phyloP scores from a whole-genome alignment of 2,113 vertebrate genomes.

The Corythornis madagascariensis region DNA sequence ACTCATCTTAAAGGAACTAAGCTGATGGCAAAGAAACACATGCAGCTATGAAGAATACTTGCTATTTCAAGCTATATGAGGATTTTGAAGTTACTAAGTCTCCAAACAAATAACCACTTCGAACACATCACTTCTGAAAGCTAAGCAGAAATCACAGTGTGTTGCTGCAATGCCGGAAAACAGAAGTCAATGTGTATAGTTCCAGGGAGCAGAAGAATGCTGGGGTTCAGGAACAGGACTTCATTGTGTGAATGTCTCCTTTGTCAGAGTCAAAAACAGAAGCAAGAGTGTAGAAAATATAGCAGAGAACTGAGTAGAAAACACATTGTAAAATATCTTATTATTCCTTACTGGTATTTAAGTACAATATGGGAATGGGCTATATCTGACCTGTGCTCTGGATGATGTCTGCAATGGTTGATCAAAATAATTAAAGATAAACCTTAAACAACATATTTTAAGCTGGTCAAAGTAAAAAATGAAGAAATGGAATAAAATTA shows the following conservation, averaged over 20 bases:
- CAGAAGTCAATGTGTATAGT: accelerated
- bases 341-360: neutral
- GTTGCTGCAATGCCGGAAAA: neutral
- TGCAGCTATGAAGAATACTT: neutral
- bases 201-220: neutral
- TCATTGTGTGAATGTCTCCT: accelerated
- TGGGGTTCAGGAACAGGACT: neutral
- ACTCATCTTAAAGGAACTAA: neutral
- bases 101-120: neutral
- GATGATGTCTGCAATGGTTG: neutral
- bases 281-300: neutral
- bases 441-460: neutral
- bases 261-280: neutral
- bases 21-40: neutral
- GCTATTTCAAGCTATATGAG: neutral
- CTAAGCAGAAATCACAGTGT: neutral
- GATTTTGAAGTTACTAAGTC: neutral
- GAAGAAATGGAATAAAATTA: neutral
- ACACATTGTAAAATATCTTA: neutral
- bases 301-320: neutral
- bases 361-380: neutral
- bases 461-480: neutral
- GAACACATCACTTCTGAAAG: neutral
- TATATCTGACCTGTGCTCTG: neutral
- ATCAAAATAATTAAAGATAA: neutral